Conservation (phyloP, 1,140 invertebrate species). For the Temnothorax curvispinosus region DNA sequence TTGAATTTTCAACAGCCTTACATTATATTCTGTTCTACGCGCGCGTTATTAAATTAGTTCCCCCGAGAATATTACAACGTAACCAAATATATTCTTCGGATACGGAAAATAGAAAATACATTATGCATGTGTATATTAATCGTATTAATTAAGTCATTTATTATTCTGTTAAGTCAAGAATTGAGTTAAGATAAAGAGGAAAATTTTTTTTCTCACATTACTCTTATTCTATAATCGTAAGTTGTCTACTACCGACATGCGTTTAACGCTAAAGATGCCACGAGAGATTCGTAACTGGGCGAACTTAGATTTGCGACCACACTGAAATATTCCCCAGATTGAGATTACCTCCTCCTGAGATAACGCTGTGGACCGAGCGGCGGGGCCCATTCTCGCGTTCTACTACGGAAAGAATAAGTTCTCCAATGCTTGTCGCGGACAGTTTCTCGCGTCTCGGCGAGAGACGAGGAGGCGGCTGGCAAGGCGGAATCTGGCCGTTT, state of each 20-base stretch:
- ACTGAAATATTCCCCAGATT: not conserved
- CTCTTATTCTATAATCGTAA: not conserved
- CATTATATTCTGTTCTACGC: not conserved
- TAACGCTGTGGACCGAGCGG: not conserved
- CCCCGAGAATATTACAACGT: not conserved
- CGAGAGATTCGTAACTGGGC: not conserved
- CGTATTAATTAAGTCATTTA: not conserved
- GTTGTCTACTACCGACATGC: not conserved
- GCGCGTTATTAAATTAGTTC: not conserved
- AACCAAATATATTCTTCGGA: not conserved
- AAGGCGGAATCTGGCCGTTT: slow-evolving; percentile 20
- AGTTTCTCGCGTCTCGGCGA: not conserved
- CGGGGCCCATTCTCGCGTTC: not conserved
- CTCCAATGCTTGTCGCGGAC: not conserved
- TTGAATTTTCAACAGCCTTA: not conserved
- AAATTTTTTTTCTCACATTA: not conserved
- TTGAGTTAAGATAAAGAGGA: not conserved
- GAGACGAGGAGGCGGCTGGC: not conserved
- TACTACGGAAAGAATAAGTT: slow-evolving; percentile 12
- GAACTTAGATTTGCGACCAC: not conserved
- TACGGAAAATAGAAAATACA: not conserved
- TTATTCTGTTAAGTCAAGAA: not conserved
- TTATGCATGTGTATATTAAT: not conserved
- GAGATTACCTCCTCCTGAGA: not conserved
- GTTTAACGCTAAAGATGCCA: not conserved